phyloP scores from a whole-genome alignment of 2,113 vertebrate genomes.

The Thalassoma bifasciatum region DNA sequence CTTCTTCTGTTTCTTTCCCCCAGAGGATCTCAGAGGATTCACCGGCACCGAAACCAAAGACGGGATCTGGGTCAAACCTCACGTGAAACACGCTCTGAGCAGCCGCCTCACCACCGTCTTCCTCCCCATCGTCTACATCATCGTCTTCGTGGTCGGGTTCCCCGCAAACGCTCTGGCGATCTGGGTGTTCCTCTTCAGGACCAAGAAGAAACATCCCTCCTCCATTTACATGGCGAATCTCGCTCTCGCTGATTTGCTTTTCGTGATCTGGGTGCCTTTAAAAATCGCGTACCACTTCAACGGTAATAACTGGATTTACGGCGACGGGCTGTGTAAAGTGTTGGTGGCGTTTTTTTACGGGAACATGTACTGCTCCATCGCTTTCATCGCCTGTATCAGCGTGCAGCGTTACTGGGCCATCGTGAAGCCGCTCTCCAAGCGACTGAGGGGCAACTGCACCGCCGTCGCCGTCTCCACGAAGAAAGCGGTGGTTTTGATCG shows the following conservation, averaged over 20 bases:
- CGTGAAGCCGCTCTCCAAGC: conserved; percentile 85
- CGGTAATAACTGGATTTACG: conserved; percentile 91
- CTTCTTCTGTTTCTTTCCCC: not conserved
- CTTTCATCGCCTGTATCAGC: conserved; percentile 94
- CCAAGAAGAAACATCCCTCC: conserved; percentile 89
- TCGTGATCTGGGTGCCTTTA: conserved; percentile 91
- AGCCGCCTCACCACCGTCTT: conserved; percentile 89
- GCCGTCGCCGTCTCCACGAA: conserved; percentile 82
- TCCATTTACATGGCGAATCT: conserved; percentile 93
- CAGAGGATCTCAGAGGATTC: conserved; percentile 59
- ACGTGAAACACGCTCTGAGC: conserved; percentile 73
- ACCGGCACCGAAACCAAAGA: conserved; percentile 55
- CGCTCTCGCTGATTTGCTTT: conserved; percentile 92
- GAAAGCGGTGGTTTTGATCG: conserved; percentile 85
- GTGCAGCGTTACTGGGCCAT: conserved; percentile 94
- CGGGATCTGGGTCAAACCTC: conserved; percentile 35
- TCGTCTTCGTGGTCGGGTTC: conserved; percentile 88
- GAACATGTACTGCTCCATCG: conserved; percentile 97
- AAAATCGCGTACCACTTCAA: conserved; percentile 94
- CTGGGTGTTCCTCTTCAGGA: conserved; percentile 93
- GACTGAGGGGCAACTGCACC: conserved; percentile 77
- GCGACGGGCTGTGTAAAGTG: conserved; percentile 89
- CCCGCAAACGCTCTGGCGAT: conserved; percentile 91
- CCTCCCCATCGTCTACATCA: conserved; percentile 88
- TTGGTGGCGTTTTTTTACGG: conserved; percentile 93